Evolutionary conservation across 2,888 invertebrate species (phyloP).

Genomic region (Dendrolimus houi): DNA sequence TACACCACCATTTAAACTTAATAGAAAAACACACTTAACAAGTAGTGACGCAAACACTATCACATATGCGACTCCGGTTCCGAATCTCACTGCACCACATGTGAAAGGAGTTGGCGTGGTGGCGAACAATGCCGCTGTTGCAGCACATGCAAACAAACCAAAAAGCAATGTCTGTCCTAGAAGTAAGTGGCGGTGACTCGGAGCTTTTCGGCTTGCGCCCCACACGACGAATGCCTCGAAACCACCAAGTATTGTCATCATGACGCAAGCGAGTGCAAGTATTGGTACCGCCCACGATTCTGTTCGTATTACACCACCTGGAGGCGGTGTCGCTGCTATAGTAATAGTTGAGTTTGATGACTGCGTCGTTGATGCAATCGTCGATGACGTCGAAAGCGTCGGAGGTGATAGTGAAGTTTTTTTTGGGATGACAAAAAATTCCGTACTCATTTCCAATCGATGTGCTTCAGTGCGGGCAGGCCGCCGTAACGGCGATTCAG

Average conservation of each 20-base stretch:
- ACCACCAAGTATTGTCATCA: conserved; percentile 89
- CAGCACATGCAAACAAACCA: conserved; percentile 88
- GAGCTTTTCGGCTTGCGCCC: conserved; percentile 85
- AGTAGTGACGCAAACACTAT: conserved; percentile 93
- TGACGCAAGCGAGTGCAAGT: conserved; percentile 87
- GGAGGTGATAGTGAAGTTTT: conserved; percentile 44
- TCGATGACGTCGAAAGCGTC: conserved; percentile 43
- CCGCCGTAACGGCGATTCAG: conserved; percentile 43
- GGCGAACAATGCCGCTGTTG: conserved; percentile 86
- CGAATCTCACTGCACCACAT: conserved; percentile 88
- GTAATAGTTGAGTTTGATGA: conserved; percentile 7
- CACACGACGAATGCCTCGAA: conserved; percentile 94
- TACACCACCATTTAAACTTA: conserved; percentile 93
- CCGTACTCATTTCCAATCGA: conserved; percentile 88
- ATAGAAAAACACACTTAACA: conserved; percentile 95
- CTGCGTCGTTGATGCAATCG: conserved; percentile 9
- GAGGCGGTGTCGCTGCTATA: conserved; percentile 29
- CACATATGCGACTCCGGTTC: conserved; percentile 88
- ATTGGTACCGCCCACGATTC: conserved; percentile 95
- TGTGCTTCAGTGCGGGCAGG: conserved; percentile 64
- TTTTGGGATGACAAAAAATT: conserved; percentile 87
- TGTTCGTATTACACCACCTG: conserved; percentile 72
- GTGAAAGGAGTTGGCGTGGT: conserved; percentile 86
- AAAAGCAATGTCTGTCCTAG: conserved; percentile 91
- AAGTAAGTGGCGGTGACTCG: conserved; percentile 89